Conservation (phyloP, 2,888 invertebrate species). For the Sinodicranocentrus sp. region DNA sequence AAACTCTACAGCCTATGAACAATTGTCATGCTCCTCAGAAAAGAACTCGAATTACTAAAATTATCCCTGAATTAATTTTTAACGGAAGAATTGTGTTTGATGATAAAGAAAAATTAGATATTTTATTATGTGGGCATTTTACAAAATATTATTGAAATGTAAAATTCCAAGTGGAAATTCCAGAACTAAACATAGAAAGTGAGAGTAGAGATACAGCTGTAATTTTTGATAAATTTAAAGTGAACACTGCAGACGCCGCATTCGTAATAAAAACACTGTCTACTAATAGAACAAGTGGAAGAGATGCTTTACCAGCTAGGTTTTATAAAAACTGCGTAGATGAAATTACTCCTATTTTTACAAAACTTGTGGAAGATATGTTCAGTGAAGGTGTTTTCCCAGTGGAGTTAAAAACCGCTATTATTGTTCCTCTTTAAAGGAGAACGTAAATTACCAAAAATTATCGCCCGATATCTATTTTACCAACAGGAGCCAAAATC, state of each 20-base stretch:
- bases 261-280: background rate
- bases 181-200: no score
- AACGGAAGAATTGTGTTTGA: conserved; percentile 1
- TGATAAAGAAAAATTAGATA: conserved; percentile 16
- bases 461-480: conserved; percentile 41
- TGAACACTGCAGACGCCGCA: background rate
- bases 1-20: background rate
- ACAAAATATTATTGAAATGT: conserved; percentile 9
- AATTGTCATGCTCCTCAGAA: background rate
- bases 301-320: conserved; percentile 17
- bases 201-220: no score
- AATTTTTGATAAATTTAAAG: no score
- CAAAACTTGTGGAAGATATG: conserved; percentile 22
- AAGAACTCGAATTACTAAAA: background rate
- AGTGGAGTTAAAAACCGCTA: conserved; percentile 17
- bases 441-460: background rate
- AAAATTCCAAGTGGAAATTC: no score
- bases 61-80: background rate
- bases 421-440: conserved; percentile 29
- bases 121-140: conserved; percentile 14
- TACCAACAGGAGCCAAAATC: background rate
- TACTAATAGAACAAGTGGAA: conserved; percentile 27
- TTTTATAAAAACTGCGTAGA: conserved; percentile 29
- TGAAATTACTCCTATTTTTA: conserved; percentile 7
- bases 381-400: background rate